These are phyloP conservation scores for Corapipo altera DNA, from an alignment of 2,113 vertebrate genomes.

Conservation along the genomic window DNA sequence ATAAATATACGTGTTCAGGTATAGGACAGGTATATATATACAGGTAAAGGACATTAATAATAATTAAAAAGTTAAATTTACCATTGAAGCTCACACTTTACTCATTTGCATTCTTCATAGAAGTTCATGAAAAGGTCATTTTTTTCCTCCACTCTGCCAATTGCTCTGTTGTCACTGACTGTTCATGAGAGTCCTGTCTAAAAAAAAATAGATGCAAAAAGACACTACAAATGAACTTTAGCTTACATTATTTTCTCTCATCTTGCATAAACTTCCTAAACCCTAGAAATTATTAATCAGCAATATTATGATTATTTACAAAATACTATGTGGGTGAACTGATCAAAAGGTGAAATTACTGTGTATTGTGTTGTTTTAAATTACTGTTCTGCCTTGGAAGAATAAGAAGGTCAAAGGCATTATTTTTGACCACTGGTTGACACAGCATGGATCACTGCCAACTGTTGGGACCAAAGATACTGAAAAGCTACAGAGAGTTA, in stretches of 20 bases:
- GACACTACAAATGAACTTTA: neutral
- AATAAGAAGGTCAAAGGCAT: neutral
- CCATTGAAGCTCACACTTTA: slow-evolving; percentile 1
- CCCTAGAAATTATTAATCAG: neutral
- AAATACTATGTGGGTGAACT: neutral
- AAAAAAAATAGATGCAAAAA: neutral
- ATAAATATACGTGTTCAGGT: neutral
- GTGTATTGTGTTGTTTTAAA: neutral
- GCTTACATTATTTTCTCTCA: neutral
- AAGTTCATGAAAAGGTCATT: neutral
- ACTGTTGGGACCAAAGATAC: neutral
- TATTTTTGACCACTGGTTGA: neutral
- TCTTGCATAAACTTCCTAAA: neutral
- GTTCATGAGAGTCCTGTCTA: neutral
- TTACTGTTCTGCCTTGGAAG: neutral
- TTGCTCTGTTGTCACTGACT: neutral
- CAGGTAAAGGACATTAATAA: neutral
- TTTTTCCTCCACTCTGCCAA: neutral
- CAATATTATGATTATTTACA: neutral
- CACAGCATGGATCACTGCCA: neutral
- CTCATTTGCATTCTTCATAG: neutral
- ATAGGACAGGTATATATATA: too few species aligned
- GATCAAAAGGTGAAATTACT: neutral
- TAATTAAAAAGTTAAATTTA: neutral
- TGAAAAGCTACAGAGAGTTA: neutral